Conservation (phyloP, 2,888 invertebrate genomes). For the Acleris sparsana region DNA sequence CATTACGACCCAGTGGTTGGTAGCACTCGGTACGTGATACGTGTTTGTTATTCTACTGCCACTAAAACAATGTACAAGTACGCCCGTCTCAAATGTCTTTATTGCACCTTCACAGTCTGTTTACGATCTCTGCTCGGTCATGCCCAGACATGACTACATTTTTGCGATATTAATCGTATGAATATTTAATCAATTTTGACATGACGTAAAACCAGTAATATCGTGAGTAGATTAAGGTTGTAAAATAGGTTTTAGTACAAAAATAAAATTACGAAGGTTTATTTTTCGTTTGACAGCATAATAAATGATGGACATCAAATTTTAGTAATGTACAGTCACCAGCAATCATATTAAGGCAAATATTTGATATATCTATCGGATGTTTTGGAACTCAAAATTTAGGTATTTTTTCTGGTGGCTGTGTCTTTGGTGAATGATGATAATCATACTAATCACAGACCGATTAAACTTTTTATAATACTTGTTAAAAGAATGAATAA, state of each 20-base stretch:
- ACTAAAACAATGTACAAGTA: conserved; percentile 34
- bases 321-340: too few species aligned
- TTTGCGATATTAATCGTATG: conserved; percentile 21
- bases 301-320: too few species aligned
- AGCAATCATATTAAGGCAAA: too few species aligned
- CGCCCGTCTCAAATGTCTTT: conserved; percentile 36
- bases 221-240: conserved; percentile 9
- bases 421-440: too few species aligned
- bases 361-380: too few species aligned
- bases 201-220: conserved; percentile 13
- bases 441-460: too few species aligned
- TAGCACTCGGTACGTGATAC: conserved; percentile 35
- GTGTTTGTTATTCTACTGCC: conserved; percentile 35
- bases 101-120: conserved; percentile 36
- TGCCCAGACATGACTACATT: conserved; percentile 23
- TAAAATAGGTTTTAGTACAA: neutral
- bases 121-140: conserved; percentile 31
- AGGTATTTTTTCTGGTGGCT: too few species aligned
- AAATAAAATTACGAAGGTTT: too few species aligned
- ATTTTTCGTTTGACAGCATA: too few species aligned
- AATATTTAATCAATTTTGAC: conserved; percentile 21
- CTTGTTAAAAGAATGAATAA: too few species aligned
- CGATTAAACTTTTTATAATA: too few species aligned
- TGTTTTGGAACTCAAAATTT: too few species aligned
- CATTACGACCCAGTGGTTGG: conserved; percentile 35